Evolutionary conservation across 2,888 invertebrate genomes (phyloP).

Genomic region (Adelphocoris suturalis): DNA sequence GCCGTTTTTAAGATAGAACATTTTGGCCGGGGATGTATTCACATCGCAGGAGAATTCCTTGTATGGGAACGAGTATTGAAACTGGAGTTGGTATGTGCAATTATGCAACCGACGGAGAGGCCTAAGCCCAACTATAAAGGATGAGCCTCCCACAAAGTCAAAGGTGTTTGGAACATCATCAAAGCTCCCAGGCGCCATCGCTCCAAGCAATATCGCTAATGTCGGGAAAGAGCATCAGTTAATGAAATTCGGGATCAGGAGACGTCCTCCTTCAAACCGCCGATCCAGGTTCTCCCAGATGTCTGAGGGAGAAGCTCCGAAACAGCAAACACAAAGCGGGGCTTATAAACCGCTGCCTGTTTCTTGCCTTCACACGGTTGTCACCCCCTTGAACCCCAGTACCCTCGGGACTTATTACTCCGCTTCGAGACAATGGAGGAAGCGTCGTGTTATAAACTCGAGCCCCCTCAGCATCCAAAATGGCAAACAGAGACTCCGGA

Average conservation of each 20-base stretch:
- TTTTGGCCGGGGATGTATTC: too few species aligned
- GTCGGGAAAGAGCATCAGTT: background rate
- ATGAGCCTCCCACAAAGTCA: background rate
- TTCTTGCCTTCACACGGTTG: constrained; percentile 33
- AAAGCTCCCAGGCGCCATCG: background rate
- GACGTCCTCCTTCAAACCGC: background rate
- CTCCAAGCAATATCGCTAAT: constrained; percentile 39
- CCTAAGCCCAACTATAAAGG: too few species aligned
- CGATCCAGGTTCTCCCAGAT: background rate
- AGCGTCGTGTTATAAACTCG: constrained; percentile 24
- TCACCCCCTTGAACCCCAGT: constrained; percentile 12
- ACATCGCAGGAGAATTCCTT: too few species aligned
- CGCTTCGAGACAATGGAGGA: constrained; percentile 28
- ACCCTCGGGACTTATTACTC: constrained; percentile 39
- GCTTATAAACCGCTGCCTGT: constrained; percentile 30
- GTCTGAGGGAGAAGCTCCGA: background rate
- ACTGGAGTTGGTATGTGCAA: too few species aligned
- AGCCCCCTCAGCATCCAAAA: constrained; percentile 1
- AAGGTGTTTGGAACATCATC: background rate
- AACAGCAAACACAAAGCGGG: constrained; percentile 17
- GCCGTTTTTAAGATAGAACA: too few species aligned
- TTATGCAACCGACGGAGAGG: too few species aligned
- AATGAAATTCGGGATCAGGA: constrained; percentile 30
- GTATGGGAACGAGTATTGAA: too few species aligned
- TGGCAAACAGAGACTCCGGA: background rate